phyloP scores from a whole-genome alignment of 2,888 invertebrate genomes.

The Spodoptera picta region DNA sequence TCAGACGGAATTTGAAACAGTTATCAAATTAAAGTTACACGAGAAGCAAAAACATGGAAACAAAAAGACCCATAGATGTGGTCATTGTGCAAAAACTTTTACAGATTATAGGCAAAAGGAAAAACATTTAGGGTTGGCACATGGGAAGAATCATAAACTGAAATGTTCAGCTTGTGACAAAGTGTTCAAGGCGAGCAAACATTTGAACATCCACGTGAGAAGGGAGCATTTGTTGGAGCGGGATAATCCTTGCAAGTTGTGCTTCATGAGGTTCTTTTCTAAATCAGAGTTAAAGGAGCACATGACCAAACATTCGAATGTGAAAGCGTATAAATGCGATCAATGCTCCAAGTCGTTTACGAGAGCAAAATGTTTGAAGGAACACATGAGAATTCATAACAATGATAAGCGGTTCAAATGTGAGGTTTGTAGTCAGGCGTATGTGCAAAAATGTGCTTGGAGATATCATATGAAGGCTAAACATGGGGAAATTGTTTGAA shows the following conservation, averaged over 20 bases:
- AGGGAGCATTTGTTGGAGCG: slow-evolving; percentile 64
- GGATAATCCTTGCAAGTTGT: slow-evolving; percentile 46
- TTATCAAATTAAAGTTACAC: slow-evolving; percentile 62
- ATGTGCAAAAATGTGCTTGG: slow-evolving; percentile 68
- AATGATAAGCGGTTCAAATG: slow-evolving; percentile 62
- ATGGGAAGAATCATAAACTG: slow-evolving; percentile 65
- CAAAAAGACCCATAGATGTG: slow-evolving; percentile 63
- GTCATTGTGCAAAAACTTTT: slow-evolving; percentile 71
- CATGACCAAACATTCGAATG: slow-evolving; percentile 74
- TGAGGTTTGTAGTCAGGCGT: slow-evolving; percentile 61
- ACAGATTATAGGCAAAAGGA: slow-evolving; percentile 76
- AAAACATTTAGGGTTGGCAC: slow-evolving; percentile 69
- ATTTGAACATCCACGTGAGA: slow-evolving; percentile 80
- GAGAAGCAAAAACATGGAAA: slow-evolving; percentile 56
- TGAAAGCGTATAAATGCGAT: slow-evolving; percentile 69
- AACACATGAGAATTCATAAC: slow-evolving; percentile 67
- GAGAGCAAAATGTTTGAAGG: slow-evolving; percentile 58
- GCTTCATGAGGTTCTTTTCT: slow-evolving; percentile 40
- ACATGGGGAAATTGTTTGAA: slow-evolving; percentile 40
- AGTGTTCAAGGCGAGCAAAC: slow-evolving; percentile 79
- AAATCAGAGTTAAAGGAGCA: slow-evolving; percentile 72
- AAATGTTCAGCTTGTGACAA: slow-evolving; percentile 82
- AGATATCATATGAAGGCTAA: slow-evolving; percentile 61
- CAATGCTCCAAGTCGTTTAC: slow-evolving; percentile 71
- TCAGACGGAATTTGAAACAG: slow-evolving; percentile 62